Evolutionary conservation across 2,888 invertebrate genomes (phyloP).

Genomic region (Idaea straminata): DNA sequence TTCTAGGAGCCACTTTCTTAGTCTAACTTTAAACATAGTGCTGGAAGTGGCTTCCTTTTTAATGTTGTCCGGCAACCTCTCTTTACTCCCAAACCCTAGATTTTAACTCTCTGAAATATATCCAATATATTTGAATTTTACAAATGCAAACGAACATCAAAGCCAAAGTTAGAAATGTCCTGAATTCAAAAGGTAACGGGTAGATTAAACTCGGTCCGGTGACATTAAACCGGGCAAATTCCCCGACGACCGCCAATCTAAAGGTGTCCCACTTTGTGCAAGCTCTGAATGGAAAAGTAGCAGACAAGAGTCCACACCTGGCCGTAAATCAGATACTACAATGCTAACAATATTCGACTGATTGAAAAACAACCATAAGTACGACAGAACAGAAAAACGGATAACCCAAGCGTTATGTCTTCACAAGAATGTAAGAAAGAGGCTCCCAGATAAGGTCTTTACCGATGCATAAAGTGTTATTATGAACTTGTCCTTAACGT

Average conservation of each 20-base stretch:
- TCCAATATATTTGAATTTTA: neutral
- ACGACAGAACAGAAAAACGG: slow-evolving; percentile 31
- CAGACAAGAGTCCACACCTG: slow-evolving; percentile 58
- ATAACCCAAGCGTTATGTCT: slow-evolving; percentile 47
- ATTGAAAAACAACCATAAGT: slow-evolving; percentile 47
- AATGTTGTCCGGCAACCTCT: no score
- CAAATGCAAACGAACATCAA: slow-evolving; percentile 13
- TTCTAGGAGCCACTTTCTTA: no score
- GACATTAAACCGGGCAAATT: slow-evolving; percentile 48
- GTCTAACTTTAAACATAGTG: no score
- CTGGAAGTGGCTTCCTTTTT: no score
- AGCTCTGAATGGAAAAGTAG: slow-evolving; percentile 60
- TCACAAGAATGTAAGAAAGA: slow-evolving; percentile 67
- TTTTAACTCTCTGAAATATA: neutral
- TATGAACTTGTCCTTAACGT: slow-evolving; percentile 59
- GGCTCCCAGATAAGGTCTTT: slow-evolving; percentile 67
- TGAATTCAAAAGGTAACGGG: neutral
- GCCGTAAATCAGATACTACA: slow-evolving; percentile 63
- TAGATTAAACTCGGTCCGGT: slow-evolving; percentile 25
- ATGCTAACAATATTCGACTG: slow-evolving; percentile 24
- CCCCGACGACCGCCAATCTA: slow-evolving; percentile 49
- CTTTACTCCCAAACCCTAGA: neutral
- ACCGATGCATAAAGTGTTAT: slow-evolving; percentile 75
- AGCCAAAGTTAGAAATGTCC: slow-evolving; percentile 2
- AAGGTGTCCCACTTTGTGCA: slow-evolving; percentile 64